These are phyloP conservation scores for Diplazon laetatorius DNA, from an alignment of 2,888 invertebrate genomes.

Conservation along the genomic window DNA sequence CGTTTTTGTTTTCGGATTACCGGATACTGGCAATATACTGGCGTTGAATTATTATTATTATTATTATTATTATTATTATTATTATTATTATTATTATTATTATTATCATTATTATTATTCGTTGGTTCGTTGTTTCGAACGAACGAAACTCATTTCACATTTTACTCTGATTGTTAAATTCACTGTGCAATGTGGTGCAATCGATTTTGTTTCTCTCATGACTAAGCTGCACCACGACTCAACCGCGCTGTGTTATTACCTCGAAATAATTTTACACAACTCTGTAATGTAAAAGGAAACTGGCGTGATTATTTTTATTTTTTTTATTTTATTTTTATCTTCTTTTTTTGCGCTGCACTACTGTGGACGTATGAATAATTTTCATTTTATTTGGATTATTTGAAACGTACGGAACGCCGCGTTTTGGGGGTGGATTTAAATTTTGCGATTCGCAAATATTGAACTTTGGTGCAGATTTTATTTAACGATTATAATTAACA, in stretches of 20 bases:
- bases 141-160: constrained; percentile 46
- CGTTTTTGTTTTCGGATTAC: constrained; percentile 45
- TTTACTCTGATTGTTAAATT: constrained; percentile 54
- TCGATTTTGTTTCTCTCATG: constrained; percentile 23
- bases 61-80: constrained; percentile 1
- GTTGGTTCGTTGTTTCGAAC: constrained; percentile 18
- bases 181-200: constrained; percentile 31
- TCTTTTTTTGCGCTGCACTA: no score
- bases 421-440: no score
- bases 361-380: no score
- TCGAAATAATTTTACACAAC: constrained; percentile 14
- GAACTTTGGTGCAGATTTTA: no score
- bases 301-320: neutral
- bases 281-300: neutral
- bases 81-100: neutral
- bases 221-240: neutral
- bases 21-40: constrained; percentile 24
- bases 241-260: constrained; percentile 16
- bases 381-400: no score
- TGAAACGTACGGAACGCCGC: no score
- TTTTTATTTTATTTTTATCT: neutral
- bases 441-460: no score
- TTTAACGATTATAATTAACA: no score
- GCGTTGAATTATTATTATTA: neutral
- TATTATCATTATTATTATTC: no score